phyloP scores from a whole-genome alignment of 2,797 vertebrate genomes.

The Sebastes diaconus region DNA sequence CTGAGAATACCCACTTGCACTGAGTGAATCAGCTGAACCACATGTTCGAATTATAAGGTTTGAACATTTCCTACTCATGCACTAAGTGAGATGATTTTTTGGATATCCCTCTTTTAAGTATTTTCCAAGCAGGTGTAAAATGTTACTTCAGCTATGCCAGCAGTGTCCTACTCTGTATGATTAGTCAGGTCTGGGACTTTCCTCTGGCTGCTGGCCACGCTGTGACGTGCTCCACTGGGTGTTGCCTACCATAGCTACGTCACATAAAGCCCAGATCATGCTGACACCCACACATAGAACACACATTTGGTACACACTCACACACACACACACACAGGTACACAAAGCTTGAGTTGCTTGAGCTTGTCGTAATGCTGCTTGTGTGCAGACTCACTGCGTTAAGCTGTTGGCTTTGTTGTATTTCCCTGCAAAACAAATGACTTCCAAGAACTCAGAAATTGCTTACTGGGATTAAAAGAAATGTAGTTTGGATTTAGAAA shows the following conservation, averaged over 20 bases:
- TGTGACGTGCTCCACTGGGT: neutral
- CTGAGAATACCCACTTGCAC: neutral
- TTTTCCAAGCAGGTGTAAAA: neutral
- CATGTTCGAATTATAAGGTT: neutral
- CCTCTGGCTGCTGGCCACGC: neutral
- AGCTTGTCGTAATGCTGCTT: constrained; percentile 16
- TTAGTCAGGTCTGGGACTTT: neutral
- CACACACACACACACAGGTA: neutral
- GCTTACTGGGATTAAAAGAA: constrained; percentile 69
- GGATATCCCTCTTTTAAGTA: neutral
- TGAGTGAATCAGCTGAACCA: neutral
- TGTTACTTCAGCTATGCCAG: neutral
- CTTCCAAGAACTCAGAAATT: constrained; percentile 64
- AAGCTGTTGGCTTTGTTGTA: constrained; percentile 62
- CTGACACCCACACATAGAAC: neutral
- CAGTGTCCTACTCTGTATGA: neutral
- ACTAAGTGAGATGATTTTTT: neutral
- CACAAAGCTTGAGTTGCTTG: neutral
- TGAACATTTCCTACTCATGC: neutral
- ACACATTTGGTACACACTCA: neutral
- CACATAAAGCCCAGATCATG: neutral
- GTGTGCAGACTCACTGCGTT: constrained; percentile 31
- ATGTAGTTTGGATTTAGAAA: constrained; percentile 57
- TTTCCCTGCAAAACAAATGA: constrained; percentile 63
- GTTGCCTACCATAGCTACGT: neutral